Percentiles rank a stretch among this genome's conserved stretches.
Conservation (phyloP, 2,113 vertebrate genomes). For the Agelaius phoeniceus region DNA sequence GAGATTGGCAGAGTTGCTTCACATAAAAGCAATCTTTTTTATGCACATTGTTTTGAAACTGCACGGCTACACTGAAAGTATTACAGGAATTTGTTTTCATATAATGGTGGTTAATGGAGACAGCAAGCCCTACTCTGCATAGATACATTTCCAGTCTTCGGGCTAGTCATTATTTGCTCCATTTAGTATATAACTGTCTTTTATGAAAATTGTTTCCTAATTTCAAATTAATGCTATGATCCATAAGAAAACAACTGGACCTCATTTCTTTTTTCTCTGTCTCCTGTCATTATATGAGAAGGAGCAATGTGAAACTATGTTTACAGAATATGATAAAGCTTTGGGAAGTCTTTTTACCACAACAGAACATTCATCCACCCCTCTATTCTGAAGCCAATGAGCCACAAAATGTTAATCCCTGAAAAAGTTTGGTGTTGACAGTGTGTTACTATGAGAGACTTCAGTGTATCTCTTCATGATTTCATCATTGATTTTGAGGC, state of each 20-base stretch:
- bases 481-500: neutral
- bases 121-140: neutral
- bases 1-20: neutral
- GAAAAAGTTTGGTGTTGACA: fast-evolving
- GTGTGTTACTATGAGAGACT: neutral
- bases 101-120: neutral
- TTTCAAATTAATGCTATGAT: neutral
- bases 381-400: neutral
- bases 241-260: neutral
- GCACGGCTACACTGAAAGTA: neutral
- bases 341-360: neutral
- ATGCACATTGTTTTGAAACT: neutral
- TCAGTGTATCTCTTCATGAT: neutral
- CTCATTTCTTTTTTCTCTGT: neutral
- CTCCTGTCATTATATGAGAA: neutral
- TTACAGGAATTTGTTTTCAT: neutral
- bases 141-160: neutral
- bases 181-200: neutral
- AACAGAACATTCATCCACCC: neutral
- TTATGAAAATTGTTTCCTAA: neutral
- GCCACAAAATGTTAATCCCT: neutral
- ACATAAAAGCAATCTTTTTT: neutral
- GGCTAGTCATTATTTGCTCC: neutral
- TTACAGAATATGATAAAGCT: neutral
- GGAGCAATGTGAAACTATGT: neutral